phyloP scores from a whole-genome alignment of 2,113 vertebrate genomes.

The Psittacula cyanocephala region DNA sequence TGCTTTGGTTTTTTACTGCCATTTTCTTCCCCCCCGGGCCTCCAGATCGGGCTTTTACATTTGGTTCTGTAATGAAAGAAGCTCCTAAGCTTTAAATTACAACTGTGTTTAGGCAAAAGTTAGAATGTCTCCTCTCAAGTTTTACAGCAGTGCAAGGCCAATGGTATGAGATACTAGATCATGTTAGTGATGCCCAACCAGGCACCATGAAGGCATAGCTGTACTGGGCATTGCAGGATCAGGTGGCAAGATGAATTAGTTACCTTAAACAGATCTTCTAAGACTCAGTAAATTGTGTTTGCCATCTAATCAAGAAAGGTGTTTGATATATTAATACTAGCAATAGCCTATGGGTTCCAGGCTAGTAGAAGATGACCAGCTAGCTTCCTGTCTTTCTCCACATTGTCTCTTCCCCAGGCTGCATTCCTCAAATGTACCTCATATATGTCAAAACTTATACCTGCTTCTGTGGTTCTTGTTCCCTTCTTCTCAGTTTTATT shows the following conservation, averaged over 20 bases:
- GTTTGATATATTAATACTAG: neutral
- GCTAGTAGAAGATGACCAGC: accelerated
- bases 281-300: neutral
- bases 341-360: neutral
- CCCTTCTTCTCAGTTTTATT: neutral
- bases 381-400: neutral
- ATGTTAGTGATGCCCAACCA: neutral
- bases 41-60: neutral
- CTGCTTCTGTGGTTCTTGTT: neutral
- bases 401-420: neutral
- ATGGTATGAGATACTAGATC: neutral
- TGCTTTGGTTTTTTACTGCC: neutral
- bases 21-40: accelerated
- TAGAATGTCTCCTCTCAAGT: neutral
- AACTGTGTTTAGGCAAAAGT: neutral
- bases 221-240: neutral
- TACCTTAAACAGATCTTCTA: neutral
- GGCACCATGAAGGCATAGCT: neutral
- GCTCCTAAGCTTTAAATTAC: neutral
- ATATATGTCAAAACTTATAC: neutral
- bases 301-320: neutral
- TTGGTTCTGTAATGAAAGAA: neutral
- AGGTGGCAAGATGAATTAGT: neutral
- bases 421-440: neutral
- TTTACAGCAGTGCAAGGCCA: neutral